A percentile compares a stretch with the other conserved stretches of the same genome.
These are phyloP conservation scores for Drosophila lacicola DNA, from an alignment of 2,888 invertebrate species.

Conservation along the genomic window DNA sequence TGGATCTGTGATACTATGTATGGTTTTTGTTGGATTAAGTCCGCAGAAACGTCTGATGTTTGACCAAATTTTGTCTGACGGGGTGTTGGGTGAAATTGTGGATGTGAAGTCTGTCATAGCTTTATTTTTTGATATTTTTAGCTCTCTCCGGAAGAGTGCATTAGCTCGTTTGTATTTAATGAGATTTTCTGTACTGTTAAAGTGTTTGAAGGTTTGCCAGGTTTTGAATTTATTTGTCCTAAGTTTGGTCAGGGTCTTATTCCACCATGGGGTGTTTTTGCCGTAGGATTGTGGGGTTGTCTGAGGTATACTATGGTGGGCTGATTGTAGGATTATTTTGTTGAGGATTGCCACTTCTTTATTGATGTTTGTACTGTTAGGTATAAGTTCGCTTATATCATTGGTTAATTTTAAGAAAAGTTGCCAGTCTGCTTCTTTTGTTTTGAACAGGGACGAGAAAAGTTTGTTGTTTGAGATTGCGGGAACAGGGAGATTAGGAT, in stretches of 20 bases:
- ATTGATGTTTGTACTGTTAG: background rate
- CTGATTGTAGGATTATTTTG: conserved; percentile 20
- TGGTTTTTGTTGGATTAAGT: conserved; percentile 7
- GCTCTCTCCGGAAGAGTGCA: background rate
- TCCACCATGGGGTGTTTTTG: conserved; percentile 25
- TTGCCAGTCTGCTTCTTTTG: conserved; percentile 15
- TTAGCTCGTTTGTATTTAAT: conserved; percentile 19
- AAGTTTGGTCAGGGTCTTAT: background rate
- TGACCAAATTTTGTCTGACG: conserved; percentile 1
- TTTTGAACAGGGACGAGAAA: conserved; percentile 13
- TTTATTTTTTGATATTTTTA: conserved; percentile 1
- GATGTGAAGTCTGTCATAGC: background rate
- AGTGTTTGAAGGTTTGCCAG: conserved; percentile 10
- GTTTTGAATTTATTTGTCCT: conserved; percentile 11
- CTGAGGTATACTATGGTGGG: conserved; percentile 22
- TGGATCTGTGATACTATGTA: conserved; percentile 1
- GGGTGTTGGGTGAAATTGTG: background rate
- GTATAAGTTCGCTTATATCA: background rate
- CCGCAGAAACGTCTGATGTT: conserved; percentile 16
- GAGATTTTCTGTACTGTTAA: conserved; percentile 14
- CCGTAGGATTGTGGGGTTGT: conserved; percentile 6
- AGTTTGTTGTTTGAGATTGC: conserved; percentile 1
- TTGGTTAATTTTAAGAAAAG: background rate
- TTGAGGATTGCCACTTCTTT: conserved; percentile 4
- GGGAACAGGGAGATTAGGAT: conserved; percentile 16